phyloP scores from a whole-genome alignment of 2,113 vertebrate species.

The Stictonetta naevosa region DNA sequence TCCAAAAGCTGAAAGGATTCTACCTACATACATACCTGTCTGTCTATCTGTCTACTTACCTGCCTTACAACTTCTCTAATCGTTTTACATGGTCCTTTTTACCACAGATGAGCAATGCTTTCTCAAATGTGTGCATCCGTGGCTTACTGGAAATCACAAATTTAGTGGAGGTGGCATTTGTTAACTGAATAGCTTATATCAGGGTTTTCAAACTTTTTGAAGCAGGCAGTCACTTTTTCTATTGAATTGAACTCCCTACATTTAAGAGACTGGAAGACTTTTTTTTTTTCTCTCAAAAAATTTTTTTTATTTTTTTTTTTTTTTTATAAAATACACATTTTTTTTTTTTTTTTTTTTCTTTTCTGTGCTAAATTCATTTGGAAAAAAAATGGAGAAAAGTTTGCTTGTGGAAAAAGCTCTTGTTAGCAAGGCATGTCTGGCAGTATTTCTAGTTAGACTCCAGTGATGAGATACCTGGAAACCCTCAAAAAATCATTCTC shows the following conservation, averaged over 20 bases:
- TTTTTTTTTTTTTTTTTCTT: background rate
- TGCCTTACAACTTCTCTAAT: background rate
- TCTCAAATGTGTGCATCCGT: background rate
- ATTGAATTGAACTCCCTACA: background rate
- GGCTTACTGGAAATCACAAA: background rate
- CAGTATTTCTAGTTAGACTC: background rate
- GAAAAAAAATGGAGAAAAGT: background rate
- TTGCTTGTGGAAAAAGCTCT: background rate
- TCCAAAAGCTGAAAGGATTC: slow-evolving; percentile 25
- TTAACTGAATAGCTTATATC: background rate
- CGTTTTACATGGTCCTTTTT: slow-evolving; percentile 12
- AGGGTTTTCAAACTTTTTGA: background rate
- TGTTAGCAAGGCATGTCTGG: background rate
- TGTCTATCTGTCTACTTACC: slow-evolving; percentile 52
- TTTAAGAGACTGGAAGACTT: background rate
- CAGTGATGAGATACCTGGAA: background rate
- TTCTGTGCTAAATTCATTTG: background rate
- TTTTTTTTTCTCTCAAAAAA: no score
- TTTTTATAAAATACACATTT: background rate
- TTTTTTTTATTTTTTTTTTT: background rate
- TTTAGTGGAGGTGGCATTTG: background rate
- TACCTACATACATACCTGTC: background rate
- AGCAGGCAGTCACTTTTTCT: background rate
- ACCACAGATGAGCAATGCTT: background rate
- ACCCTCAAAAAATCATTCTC: background rate